Conservation (phyloP, 2,797 vertebrate genomes). For the Tadarida brasiliensis region DNA sequence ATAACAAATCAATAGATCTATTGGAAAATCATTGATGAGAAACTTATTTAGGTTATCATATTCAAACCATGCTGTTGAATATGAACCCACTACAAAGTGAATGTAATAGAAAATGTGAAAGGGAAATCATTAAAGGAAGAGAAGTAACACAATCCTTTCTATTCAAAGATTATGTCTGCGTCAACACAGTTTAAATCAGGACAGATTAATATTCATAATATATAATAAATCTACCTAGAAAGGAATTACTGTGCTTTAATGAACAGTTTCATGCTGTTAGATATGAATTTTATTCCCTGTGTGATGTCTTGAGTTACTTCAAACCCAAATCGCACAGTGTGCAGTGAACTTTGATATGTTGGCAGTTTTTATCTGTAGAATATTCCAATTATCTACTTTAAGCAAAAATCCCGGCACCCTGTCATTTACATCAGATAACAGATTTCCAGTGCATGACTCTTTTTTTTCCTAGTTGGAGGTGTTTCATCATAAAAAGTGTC, state of each 20-base stretch:
- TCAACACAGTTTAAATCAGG: conserved; percentile 3
- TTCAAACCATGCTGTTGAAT: neutral
- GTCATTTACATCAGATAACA: conserved; percentile 63
- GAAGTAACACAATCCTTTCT: conserved; percentile 33
- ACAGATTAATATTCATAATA: conserved; percentile 52
- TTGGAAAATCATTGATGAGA: conserved; percentile 21
- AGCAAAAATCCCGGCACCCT: neutral
- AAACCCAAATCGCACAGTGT: conserved; percentile 47
- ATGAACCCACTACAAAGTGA: neutral
- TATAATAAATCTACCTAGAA: conserved; percentile 21
- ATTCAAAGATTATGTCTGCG: neutral
- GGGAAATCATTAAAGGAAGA: neutral
- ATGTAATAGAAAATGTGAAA: neutral
- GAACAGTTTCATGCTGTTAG: conserved; percentile 41
- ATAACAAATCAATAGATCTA: conserved; percentile 5
- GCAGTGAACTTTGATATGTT: conserved; percentile 66
- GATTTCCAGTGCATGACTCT: conserved; percentile 22
- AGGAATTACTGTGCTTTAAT: conserved; percentile 37
- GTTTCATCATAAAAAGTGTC: conserved; percentile 73
- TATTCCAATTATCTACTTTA: conserved; percentile 67
- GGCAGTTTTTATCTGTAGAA: conserved; percentile 53
- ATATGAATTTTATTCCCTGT: conserved; percentile 30
- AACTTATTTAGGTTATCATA: neutral
- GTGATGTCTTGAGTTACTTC: conserved; percentile 60
- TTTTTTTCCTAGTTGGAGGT: conserved; percentile 31